These are phyloP conservation scores for Psephotus haematonotus DNA, from an alignment of 2,113 vertebrate genomes.

Conservation along the genomic window DNA sequence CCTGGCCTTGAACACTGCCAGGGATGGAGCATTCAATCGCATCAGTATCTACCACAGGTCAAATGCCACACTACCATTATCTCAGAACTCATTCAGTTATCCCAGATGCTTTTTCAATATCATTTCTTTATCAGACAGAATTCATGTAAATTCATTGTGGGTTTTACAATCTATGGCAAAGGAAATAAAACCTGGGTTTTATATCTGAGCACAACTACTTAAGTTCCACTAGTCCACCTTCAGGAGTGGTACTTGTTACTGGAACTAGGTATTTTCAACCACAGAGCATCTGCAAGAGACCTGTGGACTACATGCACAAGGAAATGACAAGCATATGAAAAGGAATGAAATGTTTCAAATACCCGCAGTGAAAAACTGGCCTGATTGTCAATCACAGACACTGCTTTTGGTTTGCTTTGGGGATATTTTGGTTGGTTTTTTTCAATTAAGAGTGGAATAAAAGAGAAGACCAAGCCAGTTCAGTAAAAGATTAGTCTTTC, in stretches of 20 bases:
- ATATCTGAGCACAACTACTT: not conserved
- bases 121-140: not conserved
- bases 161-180: not conserved
- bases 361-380: not conserved
- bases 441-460: not conserved
- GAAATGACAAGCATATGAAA: not conserved
- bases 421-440: fast-evolving
- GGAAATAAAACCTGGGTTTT: not conserved
- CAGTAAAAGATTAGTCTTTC: not conserved
- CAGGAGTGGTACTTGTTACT: not conserved
- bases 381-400: not conserved
- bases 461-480: not conserved
- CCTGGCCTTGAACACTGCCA: not conserved
- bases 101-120: not conserved
- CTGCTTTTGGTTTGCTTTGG: not conserved
- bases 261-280: not conserved
- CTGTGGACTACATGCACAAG: not conserved
- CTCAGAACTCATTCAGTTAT: not conserved
- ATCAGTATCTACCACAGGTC: not conserved
- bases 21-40: not conserved
- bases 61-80: not conserved
- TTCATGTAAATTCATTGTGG: not conserved
- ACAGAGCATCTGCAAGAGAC: not conserved
- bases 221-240: not conserved
- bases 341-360: not conserved